Percentiles rank a stretch among this genome's conserved stretches.
Conservation (phyloP, 2,888 invertebrate genomes). For the Nomada fabriciana region DNA sequence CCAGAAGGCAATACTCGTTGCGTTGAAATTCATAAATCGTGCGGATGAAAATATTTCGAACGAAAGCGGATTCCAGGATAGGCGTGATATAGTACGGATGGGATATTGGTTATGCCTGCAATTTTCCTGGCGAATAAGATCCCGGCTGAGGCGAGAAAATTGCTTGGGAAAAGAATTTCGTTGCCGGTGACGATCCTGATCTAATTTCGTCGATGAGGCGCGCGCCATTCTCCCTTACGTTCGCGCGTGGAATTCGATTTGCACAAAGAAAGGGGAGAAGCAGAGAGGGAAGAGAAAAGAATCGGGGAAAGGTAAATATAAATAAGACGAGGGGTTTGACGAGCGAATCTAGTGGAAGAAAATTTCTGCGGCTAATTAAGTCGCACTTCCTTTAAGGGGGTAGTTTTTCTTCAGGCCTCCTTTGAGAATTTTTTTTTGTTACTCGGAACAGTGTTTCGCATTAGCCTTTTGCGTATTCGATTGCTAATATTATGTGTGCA, state of each 20-base stretch:
- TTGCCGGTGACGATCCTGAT: conserved; percentile 55
- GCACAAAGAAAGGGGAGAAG: neutral
- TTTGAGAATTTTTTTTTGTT: neutral
- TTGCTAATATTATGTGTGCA: too few relatives aligned
- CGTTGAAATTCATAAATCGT: conserved; percentile 23
- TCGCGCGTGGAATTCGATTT: conserved; percentile 28
- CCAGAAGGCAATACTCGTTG: neutral
- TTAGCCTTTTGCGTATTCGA: too few relatives aligned
- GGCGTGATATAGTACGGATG: conserved; percentile 17
- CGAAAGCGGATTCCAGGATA: neutral
- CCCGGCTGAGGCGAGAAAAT: conserved; percentile 26
- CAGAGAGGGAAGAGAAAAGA: neutral
- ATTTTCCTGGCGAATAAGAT: conserved; percentile 37
- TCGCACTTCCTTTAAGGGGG: neutral
- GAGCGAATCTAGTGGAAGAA: neutral
- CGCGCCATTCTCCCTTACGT: conserved; percentile 24
- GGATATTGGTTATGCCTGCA: conserved; percentile 49
- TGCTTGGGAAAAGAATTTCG: conserved; percentile 54
- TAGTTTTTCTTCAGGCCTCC: too few relatives aligned
- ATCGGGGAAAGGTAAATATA: neutral
- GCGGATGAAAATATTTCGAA: neutral
- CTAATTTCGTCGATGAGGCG: conserved; percentile 58
- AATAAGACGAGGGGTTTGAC: neutral
- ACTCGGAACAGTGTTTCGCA: too few relatives aligned
- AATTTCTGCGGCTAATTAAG: neutral